Evolutionary conservation across 2,888 invertebrate genomes (phyloP).

Genomic region (Abscondita cerata): DNA sequence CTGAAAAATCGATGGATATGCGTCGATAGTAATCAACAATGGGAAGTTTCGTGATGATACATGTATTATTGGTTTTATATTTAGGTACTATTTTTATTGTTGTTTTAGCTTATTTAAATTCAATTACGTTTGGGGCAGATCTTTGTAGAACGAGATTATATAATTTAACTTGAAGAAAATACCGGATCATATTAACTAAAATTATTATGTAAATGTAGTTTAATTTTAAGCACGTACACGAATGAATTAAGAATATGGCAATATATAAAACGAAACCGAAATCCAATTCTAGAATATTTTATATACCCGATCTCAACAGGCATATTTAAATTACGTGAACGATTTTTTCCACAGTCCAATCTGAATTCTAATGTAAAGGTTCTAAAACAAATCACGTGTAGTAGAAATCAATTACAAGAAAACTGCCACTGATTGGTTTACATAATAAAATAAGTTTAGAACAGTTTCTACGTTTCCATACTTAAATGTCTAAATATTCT

Average conservation of each 20-base stretch:
- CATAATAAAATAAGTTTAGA: too few species aligned
- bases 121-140: constrained; percentile 16
- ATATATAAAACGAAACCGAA: constrained; percentile 3
- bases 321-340: constrained; percentile 3
- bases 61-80: constrained; percentile 29
- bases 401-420: constrained; percentile 1
- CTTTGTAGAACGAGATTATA: neutral
- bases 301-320: neutral
- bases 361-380: constrained; percentile 1
- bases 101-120: constrained; percentile 6
- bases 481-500: too few species aligned
- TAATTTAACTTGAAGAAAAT: neutral
- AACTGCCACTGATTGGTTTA: neutral
- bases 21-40: constrained; percentile 31
- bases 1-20: constrained; percentile 35
- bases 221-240: neutral
- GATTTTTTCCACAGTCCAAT: constrained; percentile 3
- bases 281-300: constrained; percentile 10
- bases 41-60: constrained; percentile 26
- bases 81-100: constrained; percentile 30
- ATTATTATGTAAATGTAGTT: too few species aligned
- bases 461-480: too few species aligned
- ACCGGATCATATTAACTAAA: too few species aligned
- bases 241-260: constrained; percentile 1
- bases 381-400: constrained; percentile 5